Percentiles rank a stretch among this genome's conserved stretches.
These are phyloP conservation scores for Acleris literana DNA, from an alignment of 2,888 invertebrate species.

Conservation along the genomic window DNA sequence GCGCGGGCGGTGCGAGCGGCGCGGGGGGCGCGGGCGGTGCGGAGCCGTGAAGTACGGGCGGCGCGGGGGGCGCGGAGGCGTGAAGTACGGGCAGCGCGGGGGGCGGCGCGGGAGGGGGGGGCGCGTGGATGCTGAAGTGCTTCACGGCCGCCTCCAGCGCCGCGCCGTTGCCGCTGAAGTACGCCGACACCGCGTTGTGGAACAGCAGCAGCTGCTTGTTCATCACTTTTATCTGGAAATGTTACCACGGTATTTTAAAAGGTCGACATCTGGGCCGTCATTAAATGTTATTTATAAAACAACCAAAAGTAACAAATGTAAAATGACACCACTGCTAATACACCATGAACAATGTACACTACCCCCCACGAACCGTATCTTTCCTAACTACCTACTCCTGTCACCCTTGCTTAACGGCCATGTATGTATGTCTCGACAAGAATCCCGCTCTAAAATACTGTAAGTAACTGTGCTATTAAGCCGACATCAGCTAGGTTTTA, in stretches of 20 bases:
- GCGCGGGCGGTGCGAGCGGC: conserved; percentile 9
- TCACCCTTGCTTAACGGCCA: no score
- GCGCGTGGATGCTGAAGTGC: conserved; percentile 94
- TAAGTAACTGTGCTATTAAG: no score
- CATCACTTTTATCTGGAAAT: conserved; percentile 97
- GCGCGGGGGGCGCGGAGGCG: conserved; percentile 27
- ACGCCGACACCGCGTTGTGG: conserved; percentile 98
- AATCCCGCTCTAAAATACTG: no score
- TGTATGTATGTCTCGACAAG: no score
- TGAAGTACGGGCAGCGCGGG: conserved; percentile 35
- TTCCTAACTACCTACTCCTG: no score
- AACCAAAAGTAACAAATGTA: no score
- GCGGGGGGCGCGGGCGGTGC: conserved; percentile 17
- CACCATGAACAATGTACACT: no score
- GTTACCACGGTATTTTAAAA: not conserved
- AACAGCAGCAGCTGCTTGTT: conserved; percentile 97
- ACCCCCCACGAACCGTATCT: no score
- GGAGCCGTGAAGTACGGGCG: conserved; percentile 15
- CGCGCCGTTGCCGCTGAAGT: conserved; percentile 97
- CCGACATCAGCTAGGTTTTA: no score
- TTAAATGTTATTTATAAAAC: no score
- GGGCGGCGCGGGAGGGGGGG: conserved; percentile 41
- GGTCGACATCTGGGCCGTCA: not conserved
- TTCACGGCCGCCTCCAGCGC: conserved; percentile 96
- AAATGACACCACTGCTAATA: no score